Percentiles rank a stretch among this genome's conserved stretches.
Conservation (phyloP, 2,797 vertebrate genomes). For the Eospalax fontanierii region DNA sequence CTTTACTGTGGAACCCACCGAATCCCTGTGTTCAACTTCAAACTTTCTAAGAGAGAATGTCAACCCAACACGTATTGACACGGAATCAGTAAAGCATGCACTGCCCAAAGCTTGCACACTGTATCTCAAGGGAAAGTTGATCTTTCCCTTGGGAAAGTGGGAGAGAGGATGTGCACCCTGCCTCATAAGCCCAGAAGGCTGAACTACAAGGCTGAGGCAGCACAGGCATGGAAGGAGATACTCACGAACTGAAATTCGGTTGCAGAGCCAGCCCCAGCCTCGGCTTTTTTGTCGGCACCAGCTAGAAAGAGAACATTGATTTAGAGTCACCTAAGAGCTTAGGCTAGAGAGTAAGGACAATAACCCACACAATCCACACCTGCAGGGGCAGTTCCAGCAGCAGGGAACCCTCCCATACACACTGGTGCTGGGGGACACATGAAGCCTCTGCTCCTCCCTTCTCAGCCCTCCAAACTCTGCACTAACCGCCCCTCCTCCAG, state of each 20-base stretch:
- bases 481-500: background rate
- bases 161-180: background rate
- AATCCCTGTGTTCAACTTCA: background rate
- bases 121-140: background rate
- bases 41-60: background rate
- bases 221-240: slow-evolving; percentile 77
- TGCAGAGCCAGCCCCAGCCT: slow-evolving; percentile 98
- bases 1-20: background rate
- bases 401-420: background rate
- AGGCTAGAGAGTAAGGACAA: background rate
- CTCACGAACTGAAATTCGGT: slow-evolving; percentile 99
- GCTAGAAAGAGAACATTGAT: slow-evolving; percentile 88
- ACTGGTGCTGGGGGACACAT: accelerated
- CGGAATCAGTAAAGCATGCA: background rate
- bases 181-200: background rate
- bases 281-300: slow-evolving; percentile 99
- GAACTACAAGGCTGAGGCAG: background rate
- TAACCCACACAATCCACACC: background rate
- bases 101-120: background rate
- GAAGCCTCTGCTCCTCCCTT: background rate
- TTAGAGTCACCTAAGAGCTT: background rate
- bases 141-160: background rate
- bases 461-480: background rate
- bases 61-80: background rate
- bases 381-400: background rate